Percentiles rank a stretch among this genome's conserved stretches.
These are phyloP conservation scores for Poliocrania exsul DNA, from an alignment of 2,797 vertebrate genomes.

Conservation along the genomic window DNA sequence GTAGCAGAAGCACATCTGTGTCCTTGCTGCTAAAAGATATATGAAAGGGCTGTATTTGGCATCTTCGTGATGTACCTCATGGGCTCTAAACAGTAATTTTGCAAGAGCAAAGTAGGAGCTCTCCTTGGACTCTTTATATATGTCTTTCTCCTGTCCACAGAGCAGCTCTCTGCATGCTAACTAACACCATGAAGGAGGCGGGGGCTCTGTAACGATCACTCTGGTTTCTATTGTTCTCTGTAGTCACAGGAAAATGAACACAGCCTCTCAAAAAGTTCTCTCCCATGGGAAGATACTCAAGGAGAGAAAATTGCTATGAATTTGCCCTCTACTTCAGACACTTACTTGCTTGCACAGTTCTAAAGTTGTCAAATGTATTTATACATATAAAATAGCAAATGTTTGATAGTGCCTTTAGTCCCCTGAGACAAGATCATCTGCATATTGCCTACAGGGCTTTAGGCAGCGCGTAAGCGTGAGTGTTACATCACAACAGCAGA, in stretches of 20 bases:
- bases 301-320: constrained; percentile 68
- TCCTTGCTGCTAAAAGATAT: background rate
- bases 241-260: constrained; percentile 58
- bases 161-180: constrained; percentile 34
- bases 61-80: background rate
- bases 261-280: constrained; percentile 60
- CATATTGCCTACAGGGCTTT: background rate
- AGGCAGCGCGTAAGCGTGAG: background rate
- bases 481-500: background rate
- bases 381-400: constrained; percentile 57
- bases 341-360: constrained; percentile 48
- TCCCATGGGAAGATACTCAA: constrained; percentile 64
- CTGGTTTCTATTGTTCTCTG: constrained; percentile 50
- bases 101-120: background rate
- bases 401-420: constrained; percentile 49
- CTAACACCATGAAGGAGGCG: background rate
- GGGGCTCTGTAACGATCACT: constrained; percentile 36
- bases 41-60: background rate
- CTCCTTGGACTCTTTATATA: background rate
- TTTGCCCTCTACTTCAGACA: constrained; percentile 65
- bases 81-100: background rate
- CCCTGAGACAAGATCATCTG: constrained; percentile 26
- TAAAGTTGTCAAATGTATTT: constrained; percentile 61
- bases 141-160: constrained; percentile 18
- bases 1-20: background rate